phyloP scores from a whole-genome alignment of 2,888 invertebrate species.

The Asteroscopus sphinx region DNA sequence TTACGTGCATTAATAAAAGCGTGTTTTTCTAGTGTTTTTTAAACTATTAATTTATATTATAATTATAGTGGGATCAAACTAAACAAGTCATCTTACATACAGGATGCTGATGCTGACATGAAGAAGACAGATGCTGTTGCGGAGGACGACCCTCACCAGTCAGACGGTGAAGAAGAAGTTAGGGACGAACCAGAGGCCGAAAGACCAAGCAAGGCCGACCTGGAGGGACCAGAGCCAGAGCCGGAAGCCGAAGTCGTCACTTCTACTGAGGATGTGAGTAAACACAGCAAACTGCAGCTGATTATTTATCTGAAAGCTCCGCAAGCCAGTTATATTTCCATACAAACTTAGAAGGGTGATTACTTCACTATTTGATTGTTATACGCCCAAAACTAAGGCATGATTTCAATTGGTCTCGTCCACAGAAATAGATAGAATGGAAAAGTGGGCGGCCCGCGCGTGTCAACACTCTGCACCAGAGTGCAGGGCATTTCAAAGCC shows the following conservation, averaged over 20 bases:
- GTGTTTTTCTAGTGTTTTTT: no score
- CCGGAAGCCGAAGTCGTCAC: conserved; percentile 33
- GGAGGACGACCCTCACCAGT: conserved; percentile 90
- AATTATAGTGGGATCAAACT: background rate
- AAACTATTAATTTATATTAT: no score
- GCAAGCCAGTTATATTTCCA: no score
- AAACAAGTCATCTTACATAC: background rate
- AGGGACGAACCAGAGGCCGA: conserved; percentile 35
- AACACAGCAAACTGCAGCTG: background rate
- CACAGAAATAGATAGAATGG: no score
- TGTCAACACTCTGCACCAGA: no score
- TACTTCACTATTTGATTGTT: no score
- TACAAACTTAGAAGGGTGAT: no score
- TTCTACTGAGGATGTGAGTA: conserved; percentile 47
- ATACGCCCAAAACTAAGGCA: no score
- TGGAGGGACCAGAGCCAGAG: conserved; percentile 62
- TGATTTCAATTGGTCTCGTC: no score
- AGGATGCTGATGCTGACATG: conserved; percentile 83
- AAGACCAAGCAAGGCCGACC: conserved; percentile 74
- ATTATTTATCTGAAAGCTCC: background rate
- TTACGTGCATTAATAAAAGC: no score
- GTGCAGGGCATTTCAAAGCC: no score
- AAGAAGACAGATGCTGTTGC: conserved; percentile 93
- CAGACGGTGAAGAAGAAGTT: conserved; percentile 73
- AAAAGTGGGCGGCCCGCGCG: no score